phyloP scores from a whole-genome alignment of 2,797 vertebrate genomes.

The Sebastes umbrosus region DNA sequence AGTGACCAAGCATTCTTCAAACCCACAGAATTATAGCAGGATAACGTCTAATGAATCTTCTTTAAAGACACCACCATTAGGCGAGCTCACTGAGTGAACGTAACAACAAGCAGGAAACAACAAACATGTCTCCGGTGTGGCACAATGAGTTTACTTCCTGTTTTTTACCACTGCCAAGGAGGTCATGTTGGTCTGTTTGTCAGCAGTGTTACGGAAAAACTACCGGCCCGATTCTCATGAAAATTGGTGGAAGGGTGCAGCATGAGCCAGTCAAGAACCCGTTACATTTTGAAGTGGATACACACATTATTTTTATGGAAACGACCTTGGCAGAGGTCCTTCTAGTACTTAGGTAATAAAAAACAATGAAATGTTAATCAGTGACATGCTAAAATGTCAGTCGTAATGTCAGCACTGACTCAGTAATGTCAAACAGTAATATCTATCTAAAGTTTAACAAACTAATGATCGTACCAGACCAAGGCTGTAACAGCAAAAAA shows the following conservation, averaged over 20 bases:
- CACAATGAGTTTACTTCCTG: background rate
- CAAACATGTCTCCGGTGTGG: too few relatives aligned
- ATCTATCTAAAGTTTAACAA: background rate
- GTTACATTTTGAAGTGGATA: too few relatives aligned
- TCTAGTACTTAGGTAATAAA: background rate
- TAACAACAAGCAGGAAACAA: background rate
- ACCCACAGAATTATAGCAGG: too few relatives aligned
- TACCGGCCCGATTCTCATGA: background rate
- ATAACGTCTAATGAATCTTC: background rate
- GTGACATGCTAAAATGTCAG: background rate
- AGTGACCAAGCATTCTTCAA: background rate
- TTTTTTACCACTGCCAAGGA: background rate
- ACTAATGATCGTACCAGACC: background rate
- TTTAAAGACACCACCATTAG: background rate
- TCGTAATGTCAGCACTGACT: background rate
- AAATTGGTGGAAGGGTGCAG: background rate
- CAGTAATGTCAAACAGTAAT: background rate
- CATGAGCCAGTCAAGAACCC: background rate
- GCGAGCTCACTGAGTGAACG: background rate
- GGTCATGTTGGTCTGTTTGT: background rate
- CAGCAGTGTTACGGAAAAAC: background rate
- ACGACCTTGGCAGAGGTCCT: too few relatives aligned
- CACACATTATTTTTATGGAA: too few relatives aligned
- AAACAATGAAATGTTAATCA: background rate
- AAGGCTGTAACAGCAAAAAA: background rate